Evolutionary conservation across 2,888 invertebrate species (phyloP), one percentile per base, ranked within the genome.

Genomic region (Halictus ligatus): DNA sequence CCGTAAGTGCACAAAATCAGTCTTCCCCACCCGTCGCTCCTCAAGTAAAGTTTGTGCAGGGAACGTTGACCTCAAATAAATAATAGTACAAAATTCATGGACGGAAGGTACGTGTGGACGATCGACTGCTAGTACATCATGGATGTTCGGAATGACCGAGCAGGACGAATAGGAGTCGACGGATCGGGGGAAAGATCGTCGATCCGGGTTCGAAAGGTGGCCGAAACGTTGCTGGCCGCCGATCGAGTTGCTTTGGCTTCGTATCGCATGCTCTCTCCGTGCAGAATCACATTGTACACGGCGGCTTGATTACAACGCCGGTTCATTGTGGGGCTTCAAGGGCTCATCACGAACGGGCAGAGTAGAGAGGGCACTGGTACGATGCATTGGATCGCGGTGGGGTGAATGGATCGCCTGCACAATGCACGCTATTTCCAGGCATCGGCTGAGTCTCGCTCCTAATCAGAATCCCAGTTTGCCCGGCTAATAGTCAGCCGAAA

Each of bases 261-360:
- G 72, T 84, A 80, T 91, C 86, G 90, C 86, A 87, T 88, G 89
- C 88, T 67, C 60, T 77, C 77, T 75, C 43, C 81, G 86, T 67
- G 73, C 83, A 83, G 87, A 90, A 90, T 92, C 89, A 92, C 84
- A 78, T 85, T 78, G 76, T 60, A 50, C 75, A 83, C 85, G 84
- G 81, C 79, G 83, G 83, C 75, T 84, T 80, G 85, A 85, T 87
- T 89, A 89, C 91, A 87, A 86, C 80, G 74, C 85, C 78, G 75
- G 84, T 85, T 89, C 86, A 92, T 91, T 92, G 92, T 89, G 86
- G 77, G 92, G 92, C 91, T 92, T 92, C 92, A 85, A 91, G 88
- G 90, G 92, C 85, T 90, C 86, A 91, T 91, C 89, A 87, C 72
- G 78, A 83, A 80, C 81, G 88, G 85, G 83, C 75, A 83, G 81